A percentile compares a stretch with the other conserved stretches of the same genome.
Evolutionary conservation across 2,888 invertebrate species (phyloP).

Genomic region (Caprella mutica): DNA sequence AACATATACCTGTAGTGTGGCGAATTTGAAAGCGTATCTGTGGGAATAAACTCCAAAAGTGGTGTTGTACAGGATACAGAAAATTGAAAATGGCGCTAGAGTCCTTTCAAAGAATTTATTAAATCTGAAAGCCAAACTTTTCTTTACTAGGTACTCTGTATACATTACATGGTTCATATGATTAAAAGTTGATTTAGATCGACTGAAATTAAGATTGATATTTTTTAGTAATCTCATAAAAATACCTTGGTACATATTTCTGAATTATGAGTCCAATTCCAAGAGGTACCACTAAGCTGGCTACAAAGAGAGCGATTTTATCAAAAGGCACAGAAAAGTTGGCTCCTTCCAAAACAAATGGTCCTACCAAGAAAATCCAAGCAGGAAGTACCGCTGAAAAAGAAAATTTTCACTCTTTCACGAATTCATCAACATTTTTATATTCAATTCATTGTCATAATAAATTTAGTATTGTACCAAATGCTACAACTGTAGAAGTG

Average conservation of each 20-base stretch:
- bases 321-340: conserved; percentile 61
- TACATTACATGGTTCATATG: no score
- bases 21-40: conserved; percentile 18
- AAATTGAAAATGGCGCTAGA: conserved; percentile 18
- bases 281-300: conserved; percentile 65
- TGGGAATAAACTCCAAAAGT: conserved; percentile 24
- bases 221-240: no score
- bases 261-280: conserved; percentile 58
- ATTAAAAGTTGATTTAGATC: no score
- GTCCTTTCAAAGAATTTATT: conserved; percentile 11
- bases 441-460: no score
- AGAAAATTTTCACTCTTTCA: no score
- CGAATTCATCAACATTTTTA: no score
- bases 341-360: conserved; percentile 42
- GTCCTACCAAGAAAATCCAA: conserved; percentile 28
- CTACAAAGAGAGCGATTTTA: conserved; percentile 60
- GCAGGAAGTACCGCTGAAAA: conserved; percentile 21
- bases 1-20: no score
- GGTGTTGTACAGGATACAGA: conserved; percentile 19
- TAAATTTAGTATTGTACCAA: conserved; percentile 58
- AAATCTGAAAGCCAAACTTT: conserved; percentile 11
- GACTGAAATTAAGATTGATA: no score
- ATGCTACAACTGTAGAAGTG: conserved; percentile 71
- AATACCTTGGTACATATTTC: conserved; percentile 49
- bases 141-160: no score